These are phyloP conservation scores for Aurelia aurita complex sp. Pacific DNA, from an alignment of 30 jellyfish, hydroid and myxozoan species.

Conservation along the genomic window DNA sequence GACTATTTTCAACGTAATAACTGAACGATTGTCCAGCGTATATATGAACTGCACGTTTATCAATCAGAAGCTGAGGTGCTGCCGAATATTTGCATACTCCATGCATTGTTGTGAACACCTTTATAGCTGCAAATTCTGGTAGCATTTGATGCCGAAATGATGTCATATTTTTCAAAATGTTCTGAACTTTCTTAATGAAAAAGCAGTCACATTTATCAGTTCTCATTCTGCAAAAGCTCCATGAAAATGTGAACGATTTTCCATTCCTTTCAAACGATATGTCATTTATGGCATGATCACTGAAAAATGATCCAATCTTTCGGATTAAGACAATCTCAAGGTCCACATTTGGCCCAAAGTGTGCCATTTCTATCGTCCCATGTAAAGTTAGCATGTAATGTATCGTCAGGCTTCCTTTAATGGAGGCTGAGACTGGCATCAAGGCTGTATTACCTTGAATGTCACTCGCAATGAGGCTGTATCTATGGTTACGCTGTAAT, in stretches of 20 bases:
- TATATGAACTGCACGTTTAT: conserved; percentile 10
- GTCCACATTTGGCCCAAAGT: conserved; percentile 34
- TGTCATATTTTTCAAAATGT: conserved; percentile 7
- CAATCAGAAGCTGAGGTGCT: conserved; percentile 44
- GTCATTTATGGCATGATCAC: conserved; percentile 53
- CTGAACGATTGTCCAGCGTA: conserved; percentile 54
- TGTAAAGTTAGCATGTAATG: conserved; percentile 35
- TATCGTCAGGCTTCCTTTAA: conserved; percentile 45
- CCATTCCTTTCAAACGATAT: conserved; percentile 33
- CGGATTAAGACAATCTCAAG: conserved; percentile 38
- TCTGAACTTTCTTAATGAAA: conserved; percentile 30
- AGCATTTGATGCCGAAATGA: conserved; percentile 16
- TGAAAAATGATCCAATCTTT: conserved; percentile 53
- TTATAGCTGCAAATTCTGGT: conserved; percentile 41
- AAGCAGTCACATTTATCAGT: conserved; percentile 49
- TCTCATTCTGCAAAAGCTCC: conserved; percentile 72
- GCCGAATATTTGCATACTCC: conserved; percentile 53
- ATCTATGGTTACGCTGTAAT: conserved; percentile 33
- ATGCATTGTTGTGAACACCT: conserved; percentile 7
- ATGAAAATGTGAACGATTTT: conserved; percentile 25
- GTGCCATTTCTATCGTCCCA: conserved; percentile 12
- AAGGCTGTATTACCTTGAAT: conserved; percentile 67
- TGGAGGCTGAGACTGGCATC: conserved; percentile 52
- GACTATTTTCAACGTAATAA: conserved; percentile 20
- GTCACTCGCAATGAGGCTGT: conserved; percentile 86